Percentiles rank a stretch among this genome's conserved stretches.
These are phyloP conservation scores for Linyphia triangularis DNA, from an alignment of 2,888 invertebrate genomes.

Conservation along the genomic window DNA sequence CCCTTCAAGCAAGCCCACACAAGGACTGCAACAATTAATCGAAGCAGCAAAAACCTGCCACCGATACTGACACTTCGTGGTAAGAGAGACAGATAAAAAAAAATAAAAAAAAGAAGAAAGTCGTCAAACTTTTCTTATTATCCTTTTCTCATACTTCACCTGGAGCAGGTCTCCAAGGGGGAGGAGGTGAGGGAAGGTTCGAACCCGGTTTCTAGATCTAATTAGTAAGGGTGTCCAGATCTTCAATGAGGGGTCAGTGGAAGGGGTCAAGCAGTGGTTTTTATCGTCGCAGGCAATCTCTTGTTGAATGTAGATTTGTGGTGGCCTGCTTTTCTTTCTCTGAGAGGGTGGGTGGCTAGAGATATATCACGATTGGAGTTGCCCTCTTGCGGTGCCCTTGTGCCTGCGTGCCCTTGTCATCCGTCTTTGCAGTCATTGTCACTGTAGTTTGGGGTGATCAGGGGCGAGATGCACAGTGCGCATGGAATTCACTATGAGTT, in stretches of 20 bases:
- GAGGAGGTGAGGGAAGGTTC: not conserved
- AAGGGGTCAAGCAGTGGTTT: conserved; percentile 45
- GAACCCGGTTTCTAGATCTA: conserved; percentile 24
- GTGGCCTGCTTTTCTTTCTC: conserved; percentile 21
- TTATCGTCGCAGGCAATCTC: conserved; percentile 60
- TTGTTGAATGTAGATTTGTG: conserved; percentile 69
- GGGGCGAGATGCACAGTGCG: conserved; percentile 29
- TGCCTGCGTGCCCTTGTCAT: conserved; percentile 67
- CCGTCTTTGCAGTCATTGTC: conserved; percentile 69
- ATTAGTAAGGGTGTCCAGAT: conserved; percentile 74
- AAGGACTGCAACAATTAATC: conserved; percentile 32
- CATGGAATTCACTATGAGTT: no score
- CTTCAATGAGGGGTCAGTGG: conserved; percentile 38
- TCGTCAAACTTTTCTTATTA: conserved; percentile 59
- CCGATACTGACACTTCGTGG: conserved; percentile 50
- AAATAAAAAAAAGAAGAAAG: conserved; percentile 30
- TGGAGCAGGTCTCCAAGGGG: conserved; percentile 12
- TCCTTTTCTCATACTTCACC: conserved; percentile 65
- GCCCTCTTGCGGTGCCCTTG: conserved; percentile 64
- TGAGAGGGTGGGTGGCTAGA: conserved; percentile 48
- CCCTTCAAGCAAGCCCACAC: not conserved
- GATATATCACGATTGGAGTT: conserved; percentile 68
- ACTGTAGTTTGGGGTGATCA: conserved; percentile 20
- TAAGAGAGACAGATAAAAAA: not conserved
- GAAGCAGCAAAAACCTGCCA: conserved; percentile 11